A percentile compares a stretch with the other conserved stretches of the same genome.
Conservation (phyloP, 2,113 vertebrate species). For the Phrynosoma platyrhinos region DNA sequence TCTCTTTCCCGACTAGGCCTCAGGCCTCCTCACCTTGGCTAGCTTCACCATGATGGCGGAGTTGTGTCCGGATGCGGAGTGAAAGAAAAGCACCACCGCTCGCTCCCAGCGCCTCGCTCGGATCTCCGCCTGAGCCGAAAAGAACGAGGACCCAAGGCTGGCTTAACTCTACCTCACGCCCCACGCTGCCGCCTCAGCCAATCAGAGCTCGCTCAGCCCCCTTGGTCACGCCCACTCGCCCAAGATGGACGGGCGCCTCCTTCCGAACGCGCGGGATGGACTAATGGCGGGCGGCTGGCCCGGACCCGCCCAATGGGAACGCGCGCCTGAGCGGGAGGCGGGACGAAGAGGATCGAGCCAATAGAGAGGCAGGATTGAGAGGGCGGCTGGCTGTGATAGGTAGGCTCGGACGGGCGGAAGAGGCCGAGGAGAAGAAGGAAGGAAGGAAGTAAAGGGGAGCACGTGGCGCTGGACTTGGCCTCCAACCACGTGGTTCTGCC, state of each 20-base stretch:
- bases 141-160: slow-evolving; percentile 26
- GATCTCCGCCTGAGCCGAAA: slow-evolving; percentile 20
- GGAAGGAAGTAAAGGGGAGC: not conserved
- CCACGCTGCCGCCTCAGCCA: slow-evolving; percentile 26
- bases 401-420: not conserved
- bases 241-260: not conserved
- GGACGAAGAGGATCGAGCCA: not conserved
- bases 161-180: slow-evolving; percentile 7
- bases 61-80: slow-evolving; percentile 15
- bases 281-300: not conserved
- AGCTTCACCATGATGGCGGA: slow-evolving; percentile 56
- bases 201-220: not conserved
- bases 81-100: not conserved
- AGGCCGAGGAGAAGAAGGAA: not conserved
- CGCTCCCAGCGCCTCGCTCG: slow-evolving; percentile 1
- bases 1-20: not conserved
- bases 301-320: slow-evolving; percentile 7
- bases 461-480: not conserved
- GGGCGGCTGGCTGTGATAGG: not conserved
- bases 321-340: not conserved
- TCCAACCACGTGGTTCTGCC: not conserved
- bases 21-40: slow-evolving; percentile 54
- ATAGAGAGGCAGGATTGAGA: not conserved
- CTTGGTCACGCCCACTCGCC: not conserved
- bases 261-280: not conserved